A percentile compares a stretch with the other conserved stretches of the same genome.
Conservation (phyloP, 1,140 invertebrate genomes). For the Atta cephalotes region DNA sequence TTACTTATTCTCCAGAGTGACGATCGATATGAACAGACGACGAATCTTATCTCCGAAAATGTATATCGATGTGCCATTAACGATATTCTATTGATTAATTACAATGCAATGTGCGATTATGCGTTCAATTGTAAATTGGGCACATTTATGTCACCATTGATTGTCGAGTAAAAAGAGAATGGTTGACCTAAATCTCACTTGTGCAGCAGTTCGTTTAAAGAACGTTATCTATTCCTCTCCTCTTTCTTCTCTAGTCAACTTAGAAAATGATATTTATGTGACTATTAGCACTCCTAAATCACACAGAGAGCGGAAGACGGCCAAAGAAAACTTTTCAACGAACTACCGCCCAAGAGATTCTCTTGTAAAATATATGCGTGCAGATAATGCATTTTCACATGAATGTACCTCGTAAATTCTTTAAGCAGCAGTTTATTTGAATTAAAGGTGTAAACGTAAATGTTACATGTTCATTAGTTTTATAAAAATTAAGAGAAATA, state of each 20-base stretch:
- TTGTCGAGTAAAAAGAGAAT: slow-evolving; percentile 18
- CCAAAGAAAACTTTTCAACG: slow-evolving; percentile 38
- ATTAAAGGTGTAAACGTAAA: neutral
- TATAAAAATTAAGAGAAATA: neutral
- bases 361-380: neutral
- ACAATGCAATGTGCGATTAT: slow-evolving; percentile 16
- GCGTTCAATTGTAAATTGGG: slow-evolving; percentile 27
- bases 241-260: neutral
- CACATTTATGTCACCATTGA: neutral
- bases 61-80: neutral
- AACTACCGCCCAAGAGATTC: slow-evolving; percentile 16
- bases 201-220: slow-evolving; percentile 17
- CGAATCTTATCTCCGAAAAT: slow-evolving; percentile 23
- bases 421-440: slow-evolving; percentile 2
- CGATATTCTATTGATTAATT: slow-evolving; percentile 7
- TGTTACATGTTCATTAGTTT: neutral
- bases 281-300: slow-evolving; percentile 23
- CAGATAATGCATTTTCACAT: slow-evolving; percentile 2
- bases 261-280: slow-evolving; percentile 49
- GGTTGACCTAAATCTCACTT: slow-evolving; percentile 24
- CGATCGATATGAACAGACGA: slow-evolving; percentile 35
- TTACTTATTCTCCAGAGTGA: slow-evolving; percentile 46
- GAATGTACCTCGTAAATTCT: slow-evolving; percentile 1
- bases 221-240: slow-evolving; percentile 1
- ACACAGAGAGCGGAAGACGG: neutral